phyloP scores from a whole-genome alignment of 2,888 invertebrate species.

The Thyatira batis region DNA sequence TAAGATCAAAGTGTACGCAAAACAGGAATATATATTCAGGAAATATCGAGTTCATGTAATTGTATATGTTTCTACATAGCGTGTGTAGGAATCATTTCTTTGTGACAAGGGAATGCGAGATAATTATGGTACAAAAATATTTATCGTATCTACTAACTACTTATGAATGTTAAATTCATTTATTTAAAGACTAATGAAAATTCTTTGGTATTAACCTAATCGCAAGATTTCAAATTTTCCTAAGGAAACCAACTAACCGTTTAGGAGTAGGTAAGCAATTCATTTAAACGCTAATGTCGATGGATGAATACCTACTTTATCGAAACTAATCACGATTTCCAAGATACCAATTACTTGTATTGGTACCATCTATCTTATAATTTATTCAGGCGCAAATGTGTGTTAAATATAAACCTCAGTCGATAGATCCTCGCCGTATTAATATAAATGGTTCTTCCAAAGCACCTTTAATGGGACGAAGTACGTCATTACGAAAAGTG shows the following conservation, averaged over 20 bases:
- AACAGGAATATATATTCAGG: neutral
- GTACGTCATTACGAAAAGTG: constrained; percentile 26
- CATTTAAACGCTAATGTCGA: neutral
- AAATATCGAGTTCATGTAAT: neutral
- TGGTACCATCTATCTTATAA: neutral
- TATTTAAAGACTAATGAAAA: too few relatives aligned
- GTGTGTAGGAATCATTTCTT: neutral
- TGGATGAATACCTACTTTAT: neutral
- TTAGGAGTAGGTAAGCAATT: too few relatives aligned
- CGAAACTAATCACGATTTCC: neutral
- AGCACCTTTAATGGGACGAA: neutral
- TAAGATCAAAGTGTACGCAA: neutral
- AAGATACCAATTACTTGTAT: neutral
- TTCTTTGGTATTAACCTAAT: too few relatives aligned
- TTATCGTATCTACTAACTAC: too few relatives aligned
- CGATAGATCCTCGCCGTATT: neutral
- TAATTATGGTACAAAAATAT: too few relatives aligned
- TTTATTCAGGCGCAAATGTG: neutral
- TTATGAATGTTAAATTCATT: too few relatives aligned
- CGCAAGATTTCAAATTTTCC: too few relatives aligned
- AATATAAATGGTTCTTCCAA: neutral
- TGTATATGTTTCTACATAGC: neutral
- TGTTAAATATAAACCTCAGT: constrained; percentile 16
- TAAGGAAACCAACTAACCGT: too few relatives aligned
- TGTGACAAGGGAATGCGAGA: neutral